These are phyloP conservation scores for Nothobranchius furzeri DNA, from an alignment of 2,113 vertebrate species.

Conservation along the genomic window DNA sequence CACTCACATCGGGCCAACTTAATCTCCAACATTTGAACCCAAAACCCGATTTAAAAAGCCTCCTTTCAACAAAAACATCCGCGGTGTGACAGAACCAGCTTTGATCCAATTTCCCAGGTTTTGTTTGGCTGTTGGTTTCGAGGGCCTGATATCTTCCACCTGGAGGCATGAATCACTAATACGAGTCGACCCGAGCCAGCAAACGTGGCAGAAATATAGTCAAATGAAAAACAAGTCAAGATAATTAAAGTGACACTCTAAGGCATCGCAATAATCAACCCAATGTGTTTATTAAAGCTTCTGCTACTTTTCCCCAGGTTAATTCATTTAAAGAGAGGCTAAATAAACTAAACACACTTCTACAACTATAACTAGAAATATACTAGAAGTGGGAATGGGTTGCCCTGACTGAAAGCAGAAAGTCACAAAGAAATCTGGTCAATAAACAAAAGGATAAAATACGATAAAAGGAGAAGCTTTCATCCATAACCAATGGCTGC, in stretches of 20 bases:
- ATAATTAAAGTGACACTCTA: slow-evolving; percentile 10
- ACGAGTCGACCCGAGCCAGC: slow-evolving; percentile 33
- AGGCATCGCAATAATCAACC: slow-evolving; percentile 7
- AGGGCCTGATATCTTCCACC: slow-evolving; percentile 37
- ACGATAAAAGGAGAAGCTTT: too few relatives aligned
- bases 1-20: slow-evolving; percentile 10
- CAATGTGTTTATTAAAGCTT: not conserved
- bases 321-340: not conserved
- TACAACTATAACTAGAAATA: not conserved
- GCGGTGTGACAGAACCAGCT: slow-evolving; percentile 25
- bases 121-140: slow-evolving; percentile 29
- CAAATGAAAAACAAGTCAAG: slow-evolving; percentile 15
- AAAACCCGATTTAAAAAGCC: slow-evolving; percentile 52
- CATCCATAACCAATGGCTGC: too few relatives aligned
- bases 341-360: not conserved
- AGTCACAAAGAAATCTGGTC: too few relatives aligned
- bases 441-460: too few relatives aligned
- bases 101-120: slow-evolving; percentile 43
- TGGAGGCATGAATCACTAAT: slow-evolving; percentile 57
- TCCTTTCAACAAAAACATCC: slow-evolving; percentile 35
- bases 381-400: not conserved
- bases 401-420: too few relatives aligned
- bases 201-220: slow-evolving; percentile 19
- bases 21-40: slow-evolving; percentile 40
- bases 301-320: not conserved